These are phyloP conservation scores for Copsychus sechellarum DNA, from an alignment of 2,113 vertebrate species.

Conservation along the genomic window DNA sequence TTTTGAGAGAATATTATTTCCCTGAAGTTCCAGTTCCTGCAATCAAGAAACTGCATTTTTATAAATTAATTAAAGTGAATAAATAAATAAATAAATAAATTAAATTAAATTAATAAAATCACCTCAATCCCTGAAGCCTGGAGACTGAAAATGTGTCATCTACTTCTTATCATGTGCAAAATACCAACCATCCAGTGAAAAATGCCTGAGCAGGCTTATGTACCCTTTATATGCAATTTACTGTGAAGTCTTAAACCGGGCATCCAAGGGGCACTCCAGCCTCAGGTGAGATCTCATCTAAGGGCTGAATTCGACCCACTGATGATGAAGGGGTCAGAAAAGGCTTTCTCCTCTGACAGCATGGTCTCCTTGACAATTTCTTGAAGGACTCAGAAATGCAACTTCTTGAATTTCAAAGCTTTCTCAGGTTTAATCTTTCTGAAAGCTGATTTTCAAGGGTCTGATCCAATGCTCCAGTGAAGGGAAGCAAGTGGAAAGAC, in stretches of 20 bases:
- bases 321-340: neutral
- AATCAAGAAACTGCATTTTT: neutral
- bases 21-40: neutral
- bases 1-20: neutral
- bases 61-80: neutral
- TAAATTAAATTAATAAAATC: neutral
- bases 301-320: neutral
- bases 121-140: neutral
- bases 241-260: neutral
- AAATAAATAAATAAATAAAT: too few species aligned
- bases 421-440: neutral
- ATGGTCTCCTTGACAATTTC: neutral
- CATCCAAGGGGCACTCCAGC: neutral
- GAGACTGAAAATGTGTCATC: neutral
- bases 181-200: accelerated
- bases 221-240: neutral
- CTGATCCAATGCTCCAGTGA: neutral
- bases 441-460: neutral
- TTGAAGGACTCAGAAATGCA: neutral
- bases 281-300: neutral
- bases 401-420: neutral
- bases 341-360: neutral
- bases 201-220: neutral
- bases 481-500: neutral
- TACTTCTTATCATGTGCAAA: accelerated